Conservation (phyloP, 2,888 invertebrate genomes). For the Athripsodes cinereus region DNA sequence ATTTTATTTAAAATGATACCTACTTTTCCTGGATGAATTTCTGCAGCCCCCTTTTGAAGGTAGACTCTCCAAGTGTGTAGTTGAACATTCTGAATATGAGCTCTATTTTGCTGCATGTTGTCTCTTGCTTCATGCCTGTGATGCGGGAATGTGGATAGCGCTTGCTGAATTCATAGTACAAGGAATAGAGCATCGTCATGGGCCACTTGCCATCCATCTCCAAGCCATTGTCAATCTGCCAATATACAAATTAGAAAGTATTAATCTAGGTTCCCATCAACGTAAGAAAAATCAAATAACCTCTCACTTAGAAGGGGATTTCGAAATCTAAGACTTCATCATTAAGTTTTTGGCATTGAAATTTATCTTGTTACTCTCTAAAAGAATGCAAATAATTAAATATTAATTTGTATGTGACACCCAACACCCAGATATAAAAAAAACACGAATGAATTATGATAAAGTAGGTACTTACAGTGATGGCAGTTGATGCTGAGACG, state of each 20-base stretch:
- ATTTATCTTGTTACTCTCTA: too few species aligned
- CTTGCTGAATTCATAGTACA: conserved; percentile 76
- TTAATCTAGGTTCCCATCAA: background rate
- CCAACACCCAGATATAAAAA: too few species aligned
- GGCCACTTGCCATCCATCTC: conserved; percentile 78
- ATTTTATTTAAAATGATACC: conserved; percentile 23
- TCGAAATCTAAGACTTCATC: too few species aligned
- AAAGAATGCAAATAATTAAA: too few species aligned
- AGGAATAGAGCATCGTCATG: conserved; percentile 68
- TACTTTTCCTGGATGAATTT: conserved; percentile 61
- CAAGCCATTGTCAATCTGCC: conserved; percentile 60
- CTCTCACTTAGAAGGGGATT: too few species aligned
- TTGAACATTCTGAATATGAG: conserved; percentile 86
- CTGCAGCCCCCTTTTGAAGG: conserved; percentile 68
- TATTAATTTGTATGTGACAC: background rate
- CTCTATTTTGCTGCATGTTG: conserved; percentile 68
- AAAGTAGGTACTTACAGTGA: conserved; percentile 47
- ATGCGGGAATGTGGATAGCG: conserved; percentile 71
- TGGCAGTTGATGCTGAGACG: conserved; percentile 64
- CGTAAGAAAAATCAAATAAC: too few species aligned
- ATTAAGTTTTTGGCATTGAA: too few species aligned
- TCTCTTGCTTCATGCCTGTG: conserved; percentile 69
- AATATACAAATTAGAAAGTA: conserved; percentile 2
- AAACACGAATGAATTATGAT: background rate
- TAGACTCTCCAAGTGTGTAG: conserved; percentile 69